Conservation (phyloP, 2,113 vertebrate genomes). For the Planiliza haematocheilus region DNA sequence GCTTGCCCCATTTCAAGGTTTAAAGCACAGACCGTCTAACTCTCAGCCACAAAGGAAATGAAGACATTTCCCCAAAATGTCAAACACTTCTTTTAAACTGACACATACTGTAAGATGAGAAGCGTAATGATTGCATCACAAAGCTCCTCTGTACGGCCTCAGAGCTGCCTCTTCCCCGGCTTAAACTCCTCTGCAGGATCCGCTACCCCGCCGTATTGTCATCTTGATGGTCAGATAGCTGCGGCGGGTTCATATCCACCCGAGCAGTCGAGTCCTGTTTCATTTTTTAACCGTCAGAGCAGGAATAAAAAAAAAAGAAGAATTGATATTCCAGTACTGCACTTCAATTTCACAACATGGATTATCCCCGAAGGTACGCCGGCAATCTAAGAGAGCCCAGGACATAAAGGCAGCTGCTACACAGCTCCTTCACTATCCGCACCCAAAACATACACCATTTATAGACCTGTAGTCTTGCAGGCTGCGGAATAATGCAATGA, state of each 20-base stretch:
- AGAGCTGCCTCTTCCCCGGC: constrained; percentile 13
- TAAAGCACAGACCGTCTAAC: not conserved
- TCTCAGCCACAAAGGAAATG: not conserved
- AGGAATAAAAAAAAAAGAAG: constrained; percentile 20
- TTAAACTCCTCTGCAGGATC: constrained; percentile 33
- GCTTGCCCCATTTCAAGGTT: not conserved
- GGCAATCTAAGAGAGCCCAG: constrained; percentile 63
- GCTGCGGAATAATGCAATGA: constrained; percentile 20
- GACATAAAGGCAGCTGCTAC: constrained; percentile 61
- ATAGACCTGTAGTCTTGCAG: constrained; percentile 30
- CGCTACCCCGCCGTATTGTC: constrained; percentile 40
- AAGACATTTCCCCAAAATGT: constrained; percentile 6
- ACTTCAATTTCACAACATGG: constrained; percentile 82
- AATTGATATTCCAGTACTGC: constrained; percentile 75
- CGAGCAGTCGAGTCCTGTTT: constrained; percentile 56
- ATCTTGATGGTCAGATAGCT: constrained; percentile 67
- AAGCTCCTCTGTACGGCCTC: not conserved
- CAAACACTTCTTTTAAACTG: not conserved
- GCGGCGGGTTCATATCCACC: constrained; percentile 55
- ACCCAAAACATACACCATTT: constrained; percentile 49
- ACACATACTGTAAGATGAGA: not conserved
- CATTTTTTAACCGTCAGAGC: constrained; percentile 58
- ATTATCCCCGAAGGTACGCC: constrained; percentile 79
- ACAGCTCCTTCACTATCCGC: constrained; percentile 52
- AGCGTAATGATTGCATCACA: not conserved